Evolutionary conservation across 2,113 vertebrate species (phyloP).

Genomic region (Mesocricetus auratus): DNA sequence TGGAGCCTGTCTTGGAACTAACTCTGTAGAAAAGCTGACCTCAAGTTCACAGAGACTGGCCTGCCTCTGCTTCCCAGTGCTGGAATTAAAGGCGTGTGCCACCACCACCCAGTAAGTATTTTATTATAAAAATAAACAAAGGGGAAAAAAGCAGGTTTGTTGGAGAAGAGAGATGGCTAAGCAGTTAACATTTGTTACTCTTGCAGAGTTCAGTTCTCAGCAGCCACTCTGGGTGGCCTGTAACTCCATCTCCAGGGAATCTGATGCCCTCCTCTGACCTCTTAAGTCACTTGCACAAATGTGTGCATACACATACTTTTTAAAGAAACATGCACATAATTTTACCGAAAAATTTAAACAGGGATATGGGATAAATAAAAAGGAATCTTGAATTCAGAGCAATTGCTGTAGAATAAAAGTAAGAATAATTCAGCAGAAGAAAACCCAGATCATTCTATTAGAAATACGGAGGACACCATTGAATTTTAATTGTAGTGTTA

Average conservation of each 20-base stretch:
- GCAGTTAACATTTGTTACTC: neutral
- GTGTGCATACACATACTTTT: neutral
- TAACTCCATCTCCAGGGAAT: neutral
- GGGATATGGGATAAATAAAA: neutral
- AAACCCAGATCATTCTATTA: neutral
- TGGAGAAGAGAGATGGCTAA: neutral
- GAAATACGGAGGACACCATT: neutral
- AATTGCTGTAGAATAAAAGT: neutral
- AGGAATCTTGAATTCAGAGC: neutral
- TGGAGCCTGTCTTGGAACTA: neutral
- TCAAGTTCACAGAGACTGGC: neutral
- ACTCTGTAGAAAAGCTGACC: neutral
- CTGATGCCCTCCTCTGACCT: neutral
- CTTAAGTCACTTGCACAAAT: neutral
- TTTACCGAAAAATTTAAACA: neutral
- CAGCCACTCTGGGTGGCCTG: neutral
- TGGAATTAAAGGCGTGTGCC: neutral
- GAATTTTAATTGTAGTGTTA: neutral
- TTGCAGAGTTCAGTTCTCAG: neutral
- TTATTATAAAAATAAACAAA: neutral
- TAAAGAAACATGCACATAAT: neutral
- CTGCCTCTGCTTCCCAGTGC: neutral
- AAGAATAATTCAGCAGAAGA: neutral
- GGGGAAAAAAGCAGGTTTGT: neutral
- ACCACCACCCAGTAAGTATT: neutral